These are phyloP conservation scores for Pedicia rivosa DNA, from an alignment of 2,888 invertebrate genomes.

Conservation along the genomic window DNA sequence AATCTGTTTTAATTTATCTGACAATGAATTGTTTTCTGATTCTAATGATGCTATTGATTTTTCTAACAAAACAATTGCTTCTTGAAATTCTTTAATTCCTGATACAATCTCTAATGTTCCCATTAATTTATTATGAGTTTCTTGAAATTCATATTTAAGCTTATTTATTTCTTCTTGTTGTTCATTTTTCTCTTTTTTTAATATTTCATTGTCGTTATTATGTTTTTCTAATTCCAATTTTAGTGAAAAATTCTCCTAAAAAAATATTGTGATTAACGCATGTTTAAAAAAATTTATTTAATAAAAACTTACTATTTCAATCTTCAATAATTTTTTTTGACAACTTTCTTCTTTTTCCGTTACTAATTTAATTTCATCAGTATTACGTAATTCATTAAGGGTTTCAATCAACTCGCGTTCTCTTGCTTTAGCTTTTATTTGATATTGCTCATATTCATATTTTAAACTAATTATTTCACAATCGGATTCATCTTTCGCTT, in stretches of 20 bases:
- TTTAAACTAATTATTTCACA: constrained; percentile 22
- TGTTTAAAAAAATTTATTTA: no score
- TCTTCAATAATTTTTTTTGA: constrained; percentile 21
- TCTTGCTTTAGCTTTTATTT: constrained; percentile 34
- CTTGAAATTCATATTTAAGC: no score
- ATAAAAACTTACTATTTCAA: constrained; percentile 25
- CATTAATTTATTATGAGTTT: no score
- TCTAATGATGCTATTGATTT: no score
- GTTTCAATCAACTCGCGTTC: constrained; percentile 37
- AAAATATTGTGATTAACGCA: no score
- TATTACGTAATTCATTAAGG: constrained; percentile 27
- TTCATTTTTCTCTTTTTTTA: background rate
- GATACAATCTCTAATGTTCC: no score
- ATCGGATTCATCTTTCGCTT: constrained; percentile 11
- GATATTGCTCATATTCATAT: constrained; percentile 35
- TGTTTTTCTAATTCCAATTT: background rate
- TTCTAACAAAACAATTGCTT: no score
- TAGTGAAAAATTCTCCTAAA: background rate
- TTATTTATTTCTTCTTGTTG: background rate
- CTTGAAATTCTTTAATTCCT: no score
- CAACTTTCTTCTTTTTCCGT: background rate
- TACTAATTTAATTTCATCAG: background rate
- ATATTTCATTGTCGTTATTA: background rate
- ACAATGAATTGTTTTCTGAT: no score
- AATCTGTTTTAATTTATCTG: no score